Evolutionary conservation across 2,797 vertebrate species (phyloP).

Genomic region (Natrix natrix): DNA sequence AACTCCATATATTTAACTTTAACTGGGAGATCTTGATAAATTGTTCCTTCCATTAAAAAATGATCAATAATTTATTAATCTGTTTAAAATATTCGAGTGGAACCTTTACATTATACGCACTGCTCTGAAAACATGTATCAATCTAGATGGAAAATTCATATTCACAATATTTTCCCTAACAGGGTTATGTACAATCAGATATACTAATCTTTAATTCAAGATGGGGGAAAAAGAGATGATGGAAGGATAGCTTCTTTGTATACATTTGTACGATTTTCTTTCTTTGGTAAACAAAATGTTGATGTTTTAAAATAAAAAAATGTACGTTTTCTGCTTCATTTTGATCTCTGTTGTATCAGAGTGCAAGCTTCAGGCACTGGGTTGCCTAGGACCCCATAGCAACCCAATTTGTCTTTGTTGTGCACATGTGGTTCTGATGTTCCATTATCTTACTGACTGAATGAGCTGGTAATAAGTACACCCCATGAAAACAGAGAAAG

Average conservation of each 20-base stretch:
- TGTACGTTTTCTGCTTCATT: background rate
- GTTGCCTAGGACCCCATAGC: background rate
- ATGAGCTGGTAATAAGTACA: background rate
- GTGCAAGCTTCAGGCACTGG: background rate
- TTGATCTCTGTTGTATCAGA: background rate
- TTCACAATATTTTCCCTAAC: background rate
- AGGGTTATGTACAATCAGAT: background rate
- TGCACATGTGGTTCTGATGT: background rate
- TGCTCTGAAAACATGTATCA: background rate
- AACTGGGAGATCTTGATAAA: background rate
- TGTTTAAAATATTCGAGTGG: background rate
- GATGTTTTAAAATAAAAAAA: background rate
- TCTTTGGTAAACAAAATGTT: background rate
- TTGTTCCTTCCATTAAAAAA: background rate
- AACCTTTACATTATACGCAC: background rate
- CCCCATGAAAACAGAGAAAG: background rate
- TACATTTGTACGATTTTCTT: background rate
- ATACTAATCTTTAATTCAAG: background rate
- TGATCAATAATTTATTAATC: background rate
- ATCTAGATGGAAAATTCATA: background rate
- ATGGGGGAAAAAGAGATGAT: background rate
- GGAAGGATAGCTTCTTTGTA: background rate
- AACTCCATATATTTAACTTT: background rate
- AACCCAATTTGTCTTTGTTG: conserved; percentile 17
- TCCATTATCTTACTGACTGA: conserved; percentile 5